A percentile compares a stretch with the other conserved stretches of the same genome.
Evolutionary conservation across 2,888 invertebrate genomes (phyloP).

Genomic region (Drosophila rubida): DNA sequence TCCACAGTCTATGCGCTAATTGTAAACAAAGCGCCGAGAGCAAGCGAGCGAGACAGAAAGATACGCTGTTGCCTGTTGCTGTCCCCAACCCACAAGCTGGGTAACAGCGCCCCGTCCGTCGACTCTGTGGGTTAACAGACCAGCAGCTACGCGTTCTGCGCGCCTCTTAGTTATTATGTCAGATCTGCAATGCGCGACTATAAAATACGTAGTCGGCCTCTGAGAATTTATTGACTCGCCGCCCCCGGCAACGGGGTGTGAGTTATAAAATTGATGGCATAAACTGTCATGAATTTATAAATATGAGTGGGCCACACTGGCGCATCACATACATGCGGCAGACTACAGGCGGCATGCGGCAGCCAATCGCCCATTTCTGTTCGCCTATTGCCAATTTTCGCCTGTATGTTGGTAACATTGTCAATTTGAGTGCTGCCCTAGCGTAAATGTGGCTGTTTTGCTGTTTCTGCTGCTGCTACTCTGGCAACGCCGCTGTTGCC

Average conservation of each 20-base stretch:
- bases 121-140: conserved; percentile 57
- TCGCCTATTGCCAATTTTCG: conserved; percentile 71
- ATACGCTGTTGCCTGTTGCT: neutral
- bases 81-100: neutral
- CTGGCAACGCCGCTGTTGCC: conserved; percentile 67
- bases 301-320: conserved; percentile 47
- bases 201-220: conserved; percentile 78
- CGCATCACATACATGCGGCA: neutral
- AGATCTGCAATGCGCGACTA: conserved; percentile 83
- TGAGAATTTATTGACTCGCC: conserved; percentile 82
- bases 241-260: conserved; percentile 72
- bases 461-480: conserved; percentile 51
- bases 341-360: neutral
- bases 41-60: conserved; percentile 3
- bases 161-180: conserved; percentile 82
- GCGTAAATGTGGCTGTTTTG: conserved; percentile 15
- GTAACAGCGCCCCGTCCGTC: conserved; percentile 39
- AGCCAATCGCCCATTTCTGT: conserved; percentile 38
- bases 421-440: conserved; percentile 52
- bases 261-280: conserved; percentile 81
- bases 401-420: conserved; percentile 83
- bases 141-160: conserved; percentile 76
- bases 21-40: neutral
- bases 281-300: conserved; percentile 76
- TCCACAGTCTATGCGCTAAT: conserved; percentile 11